Evolutionary conservation across 92 coral and sea anemone species (phyloP).

Genomic region (Pocillopora grandis): DNA sequence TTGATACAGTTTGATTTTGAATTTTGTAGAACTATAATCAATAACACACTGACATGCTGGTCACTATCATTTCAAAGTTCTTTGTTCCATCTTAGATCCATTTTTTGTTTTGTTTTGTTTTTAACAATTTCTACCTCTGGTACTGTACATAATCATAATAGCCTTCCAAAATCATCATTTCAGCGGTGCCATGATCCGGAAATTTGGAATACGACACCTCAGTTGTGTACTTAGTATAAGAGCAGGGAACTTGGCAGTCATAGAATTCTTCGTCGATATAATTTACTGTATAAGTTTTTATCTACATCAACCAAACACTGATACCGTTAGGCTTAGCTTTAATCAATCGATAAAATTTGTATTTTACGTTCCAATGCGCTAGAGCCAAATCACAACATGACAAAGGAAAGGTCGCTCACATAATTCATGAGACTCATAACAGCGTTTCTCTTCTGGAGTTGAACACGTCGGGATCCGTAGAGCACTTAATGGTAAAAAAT

Average conservation of each 20-base stretch:
- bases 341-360: too few species aligned
- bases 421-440: neutral
- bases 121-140: neutral
- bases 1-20: too few species aligned
- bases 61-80: too few species aligned
- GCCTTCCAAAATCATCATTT: neutral
- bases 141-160: neutral
- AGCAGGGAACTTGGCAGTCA: slow-evolving; percentile 16
- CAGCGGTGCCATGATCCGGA: slow-evolving; percentile 10
- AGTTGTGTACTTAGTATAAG: neutral
- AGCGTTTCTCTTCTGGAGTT: neutral
- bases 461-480: neutral
- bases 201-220: slow-evolving; percentile 31
- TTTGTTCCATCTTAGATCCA: too few species aligned
- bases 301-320: too few species aligned
- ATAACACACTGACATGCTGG: too few species aligned
- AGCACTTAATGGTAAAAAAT: neutral
- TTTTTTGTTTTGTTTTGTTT: too few species aligned
- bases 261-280: neutral
- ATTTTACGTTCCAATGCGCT: too few species aligned
- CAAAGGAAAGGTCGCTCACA: too few species aligned
- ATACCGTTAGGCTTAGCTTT: too few species aligned
- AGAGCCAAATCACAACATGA: too few species aligned
- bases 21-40: too few species aligned
- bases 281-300: neutral